Evolutionary conservation across 2,113 vertebrate genomes (phyloP).

Genomic region (Spea bombifrons): DNA sequence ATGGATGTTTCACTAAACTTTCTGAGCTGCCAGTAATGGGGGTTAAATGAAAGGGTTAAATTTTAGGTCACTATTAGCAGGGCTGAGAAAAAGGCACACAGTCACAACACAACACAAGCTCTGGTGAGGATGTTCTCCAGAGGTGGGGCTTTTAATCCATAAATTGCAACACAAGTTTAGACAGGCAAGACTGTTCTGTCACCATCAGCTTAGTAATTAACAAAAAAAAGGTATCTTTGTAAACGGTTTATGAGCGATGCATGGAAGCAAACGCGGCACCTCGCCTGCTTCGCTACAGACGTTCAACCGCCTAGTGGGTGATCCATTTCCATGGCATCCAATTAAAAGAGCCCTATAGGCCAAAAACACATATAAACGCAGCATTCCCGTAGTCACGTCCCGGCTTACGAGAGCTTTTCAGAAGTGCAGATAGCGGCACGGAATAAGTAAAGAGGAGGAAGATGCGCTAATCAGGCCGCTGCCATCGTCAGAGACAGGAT

Average conservation of each 20-base stretch:
- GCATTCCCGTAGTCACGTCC: conserved; percentile 18
- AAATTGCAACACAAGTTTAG: conserved; percentile 84
- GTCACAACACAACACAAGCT: conserved; percentile 53
- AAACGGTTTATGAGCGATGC: conserved; percentile 66
- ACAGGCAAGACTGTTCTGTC: conserved; percentile 75
- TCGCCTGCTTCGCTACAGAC: conserved; percentile 4
- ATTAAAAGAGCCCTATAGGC: conserved; percentile 56
- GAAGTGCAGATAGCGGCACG: conserved; percentile 33
- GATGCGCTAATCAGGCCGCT: conserved; percentile 31
- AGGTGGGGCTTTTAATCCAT: conserved; percentile 83
- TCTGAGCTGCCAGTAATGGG: not conserved
- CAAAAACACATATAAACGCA: conserved; percentile 44
- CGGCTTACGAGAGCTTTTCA: conserved; percentile 37
- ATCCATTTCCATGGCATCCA: conserved; percentile 54
- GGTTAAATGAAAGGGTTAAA: conserved; percentile 23
- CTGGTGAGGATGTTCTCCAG: conserved; percentile 72
- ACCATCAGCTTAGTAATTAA: conserved; percentile 68
- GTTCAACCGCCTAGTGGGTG: conserved; percentile 29
- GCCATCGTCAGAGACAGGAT: conserved; percentile 54
- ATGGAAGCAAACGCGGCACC: conserved; percentile 48
- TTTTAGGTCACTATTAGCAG: conserved; percentile 27
- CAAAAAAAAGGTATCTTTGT: conserved; percentile 54
- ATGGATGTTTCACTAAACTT: not conserved
- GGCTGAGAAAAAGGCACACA: conserved; percentile 25
- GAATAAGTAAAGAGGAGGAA: conserved; percentile 27